Evolutionary conservation across 2,888 invertebrate genomes (phyloP).

Genomic region (Vandiemenella viatica): DNA sequence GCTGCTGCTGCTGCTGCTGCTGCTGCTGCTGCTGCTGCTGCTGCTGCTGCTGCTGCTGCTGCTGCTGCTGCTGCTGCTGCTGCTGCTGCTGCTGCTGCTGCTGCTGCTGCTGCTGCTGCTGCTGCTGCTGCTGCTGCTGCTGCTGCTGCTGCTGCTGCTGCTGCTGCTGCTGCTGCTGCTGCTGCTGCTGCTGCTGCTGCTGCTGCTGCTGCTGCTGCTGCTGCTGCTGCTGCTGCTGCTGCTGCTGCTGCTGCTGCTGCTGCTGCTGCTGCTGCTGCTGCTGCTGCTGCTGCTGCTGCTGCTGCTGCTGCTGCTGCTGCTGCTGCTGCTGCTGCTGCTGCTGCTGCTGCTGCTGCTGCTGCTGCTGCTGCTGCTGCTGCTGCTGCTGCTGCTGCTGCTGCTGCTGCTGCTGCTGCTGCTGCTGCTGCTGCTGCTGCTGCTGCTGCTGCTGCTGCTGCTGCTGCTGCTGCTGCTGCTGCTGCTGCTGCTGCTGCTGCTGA

Average conservation of each 20-base stretch:
- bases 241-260: constrained; percentile 1
- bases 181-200: background rate
- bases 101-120: background rate
- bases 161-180: background rate
- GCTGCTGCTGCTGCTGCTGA: background rate
- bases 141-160: background rate
- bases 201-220: constrained; percentile 1
- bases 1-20: background rate
- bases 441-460: background rate
- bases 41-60: background rate
- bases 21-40: background rate
- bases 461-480: background rate
- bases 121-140: background rate
- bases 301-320: background rate
- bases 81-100: background rate
- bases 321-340: background rate
- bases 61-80: constrained; percentile 1
- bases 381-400: background rate
- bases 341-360: background rate
- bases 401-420: background rate
- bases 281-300: background rate
- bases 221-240: background rate
- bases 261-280: constrained; percentile 1
- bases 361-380: background rate
- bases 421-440: background rate